Percentiles rank a stretch among this genome's conserved stretches.
phyloP scores from a whole-genome alignment of 2,113 vertebrate species.

The Channa argus region DNA sequence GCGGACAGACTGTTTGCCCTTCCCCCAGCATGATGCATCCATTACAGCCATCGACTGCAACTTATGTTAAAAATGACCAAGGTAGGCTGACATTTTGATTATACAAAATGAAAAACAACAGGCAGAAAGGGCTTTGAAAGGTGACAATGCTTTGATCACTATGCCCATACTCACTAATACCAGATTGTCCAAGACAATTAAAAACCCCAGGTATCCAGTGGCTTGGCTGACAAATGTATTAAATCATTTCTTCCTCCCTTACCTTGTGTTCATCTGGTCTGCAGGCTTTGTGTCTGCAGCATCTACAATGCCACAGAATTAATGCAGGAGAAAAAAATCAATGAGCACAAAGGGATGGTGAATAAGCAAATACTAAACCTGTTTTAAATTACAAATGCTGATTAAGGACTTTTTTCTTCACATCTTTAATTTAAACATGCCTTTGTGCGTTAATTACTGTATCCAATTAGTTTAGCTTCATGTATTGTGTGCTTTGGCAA shows the following conservation, averaged over 20 bases:
- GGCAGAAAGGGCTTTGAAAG: slow-evolving; percentile 84
- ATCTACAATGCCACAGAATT: slow-evolving; percentile 55
- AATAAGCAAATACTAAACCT: slow-evolving; percentile 59
- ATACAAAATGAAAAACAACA: slow-evolving; percentile 81
- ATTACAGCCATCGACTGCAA: slow-evolving; percentile 91
- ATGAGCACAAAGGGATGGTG: slow-evolving; percentile 61
- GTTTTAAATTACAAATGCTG: slow-evolving; percentile 74
- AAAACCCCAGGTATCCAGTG: slow-evolving; percentile 86
- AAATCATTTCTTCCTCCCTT: slow-evolving; percentile 54
- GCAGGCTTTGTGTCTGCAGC: slow-evolving; percentile 58
- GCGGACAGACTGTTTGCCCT: slow-evolving; percentile 88
- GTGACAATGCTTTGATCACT: slow-evolving; percentile 90
- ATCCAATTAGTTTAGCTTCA: slow-evolving; percentile 24
- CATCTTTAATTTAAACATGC: slow-evolving; percentile 70
- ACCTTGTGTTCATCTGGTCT: slow-evolving; percentile 43
- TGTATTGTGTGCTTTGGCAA: slow-evolving; percentile 13
- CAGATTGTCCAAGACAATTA: slow-evolving; percentile 93
- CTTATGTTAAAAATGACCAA: slow-evolving; percentile 98
- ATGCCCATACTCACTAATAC: slow-evolving; percentile 91
- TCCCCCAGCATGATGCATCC: slow-evolving; percentile 88
- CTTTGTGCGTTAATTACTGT: slow-evolving; percentile 72
- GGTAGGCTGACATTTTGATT: slow-evolving; percentile 93
- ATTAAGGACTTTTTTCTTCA: slow-evolving; percentile 50
- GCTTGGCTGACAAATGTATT: slow-evolving; percentile 83
- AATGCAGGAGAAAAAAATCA: slow-evolving; percentile 63